phyloP scores from a whole-genome alignment of 2,888 invertebrate species.

The Maniola hyperantus region DNA sequence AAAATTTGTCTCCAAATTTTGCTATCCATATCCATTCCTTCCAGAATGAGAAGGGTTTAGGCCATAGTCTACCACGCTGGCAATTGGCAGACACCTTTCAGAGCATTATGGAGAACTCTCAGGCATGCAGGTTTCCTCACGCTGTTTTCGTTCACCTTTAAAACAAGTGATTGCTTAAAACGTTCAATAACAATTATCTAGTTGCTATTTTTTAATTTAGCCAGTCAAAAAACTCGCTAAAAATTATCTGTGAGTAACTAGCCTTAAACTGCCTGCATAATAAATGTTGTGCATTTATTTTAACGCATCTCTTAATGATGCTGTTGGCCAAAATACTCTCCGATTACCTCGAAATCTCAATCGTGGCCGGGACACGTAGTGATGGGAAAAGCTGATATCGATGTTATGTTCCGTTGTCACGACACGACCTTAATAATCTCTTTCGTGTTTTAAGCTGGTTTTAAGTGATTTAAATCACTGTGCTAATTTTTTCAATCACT shows the following conservation, averaged over 20 bases:
- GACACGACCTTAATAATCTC: conserved; percentile 20
- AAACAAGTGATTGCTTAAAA: no score
- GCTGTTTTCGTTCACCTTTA: no score
- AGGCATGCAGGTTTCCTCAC: no score
- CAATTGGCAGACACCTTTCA: no score
- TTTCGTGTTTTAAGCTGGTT: conserved; percentile 18
- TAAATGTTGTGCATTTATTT: conserved; percentile 33
- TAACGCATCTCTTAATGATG: conserved; percentile 37
- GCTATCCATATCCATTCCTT: no score
- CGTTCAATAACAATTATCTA: no score
- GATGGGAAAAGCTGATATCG: conserved; percentile 27
- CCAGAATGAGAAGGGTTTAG: no score
- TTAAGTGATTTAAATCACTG: neutral
- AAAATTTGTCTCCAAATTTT: no score
- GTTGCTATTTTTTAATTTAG: no score
- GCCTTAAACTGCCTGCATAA: conserved; percentile 5
- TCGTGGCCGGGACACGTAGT: conserved; percentile 21
- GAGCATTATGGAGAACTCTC: no score
- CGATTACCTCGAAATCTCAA: conserved; percentile 38
- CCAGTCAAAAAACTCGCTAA: neutral
- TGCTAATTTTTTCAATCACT: neutral
- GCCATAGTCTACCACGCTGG: no score
- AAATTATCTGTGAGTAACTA: neutral
- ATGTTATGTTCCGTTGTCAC: conserved; percentile 31
- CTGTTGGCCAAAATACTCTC: conserved; percentile 28